A percentile compares a stretch with the other conserved stretches of the same genome.
Evolutionary conservation across 2,113 vertebrate species (phyloP).

Genomic region (Tamias sibiricus): DNA sequence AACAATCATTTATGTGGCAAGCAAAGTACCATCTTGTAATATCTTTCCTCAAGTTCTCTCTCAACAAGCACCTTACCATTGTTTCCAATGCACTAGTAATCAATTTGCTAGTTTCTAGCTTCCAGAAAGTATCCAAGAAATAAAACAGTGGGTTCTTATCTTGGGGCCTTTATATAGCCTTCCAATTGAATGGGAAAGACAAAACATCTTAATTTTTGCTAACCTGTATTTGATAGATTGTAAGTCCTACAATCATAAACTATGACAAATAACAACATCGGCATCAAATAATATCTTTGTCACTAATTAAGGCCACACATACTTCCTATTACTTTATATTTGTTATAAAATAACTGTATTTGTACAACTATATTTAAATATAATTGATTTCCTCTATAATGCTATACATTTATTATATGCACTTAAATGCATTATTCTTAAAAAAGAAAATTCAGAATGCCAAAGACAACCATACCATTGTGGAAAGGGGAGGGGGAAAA

Average conservation of each 20-base stretch:
- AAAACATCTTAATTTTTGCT: background rate
- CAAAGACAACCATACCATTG: background rate
- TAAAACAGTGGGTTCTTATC: background rate
- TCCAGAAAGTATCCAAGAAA: conserved; percentile 15
- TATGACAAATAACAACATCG: background rate
- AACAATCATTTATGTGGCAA: background rate
- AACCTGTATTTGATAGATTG: background rate
- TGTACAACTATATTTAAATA: background rate
- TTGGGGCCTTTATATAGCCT: too few species aligned
- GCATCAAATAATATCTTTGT: background rate
- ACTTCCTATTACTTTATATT: background rate
- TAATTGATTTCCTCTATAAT: background rate
- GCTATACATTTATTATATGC: background rate
- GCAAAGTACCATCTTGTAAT: background rate
- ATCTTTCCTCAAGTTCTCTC: background rate
- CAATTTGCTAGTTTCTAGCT: background rate
- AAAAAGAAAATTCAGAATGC: background rate
- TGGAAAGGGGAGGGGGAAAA: background rate
- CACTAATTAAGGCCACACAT: background rate
- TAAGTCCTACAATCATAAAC: background rate
- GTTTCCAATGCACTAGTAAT: background rate
- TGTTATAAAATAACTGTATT: background rate
- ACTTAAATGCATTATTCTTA: background rate
- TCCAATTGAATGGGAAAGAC: background rate
- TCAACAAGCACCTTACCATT: background rate